These are phyloP conservation scores for Rhinella marina DNA, from an alignment of 2,797 vertebrate genomes.

Conservation along the genomic window DNA sequence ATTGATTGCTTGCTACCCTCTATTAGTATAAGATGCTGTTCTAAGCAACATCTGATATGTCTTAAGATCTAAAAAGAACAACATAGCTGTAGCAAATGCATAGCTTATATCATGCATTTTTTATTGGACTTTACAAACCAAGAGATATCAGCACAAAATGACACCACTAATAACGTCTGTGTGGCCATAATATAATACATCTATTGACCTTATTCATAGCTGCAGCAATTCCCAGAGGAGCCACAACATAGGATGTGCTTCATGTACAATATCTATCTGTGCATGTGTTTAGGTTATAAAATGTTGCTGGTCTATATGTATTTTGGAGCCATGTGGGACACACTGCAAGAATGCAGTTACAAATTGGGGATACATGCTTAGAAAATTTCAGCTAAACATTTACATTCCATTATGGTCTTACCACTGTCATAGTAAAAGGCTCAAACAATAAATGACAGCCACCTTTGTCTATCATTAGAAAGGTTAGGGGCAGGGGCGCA, in stretches of 20 bases:
- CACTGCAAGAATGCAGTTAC: neutral
- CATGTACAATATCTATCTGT: neutral
- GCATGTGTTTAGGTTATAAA: neutral
- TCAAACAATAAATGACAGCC: neutral
- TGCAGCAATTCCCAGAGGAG: conserved; percentile 23
- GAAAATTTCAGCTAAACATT: neutral
- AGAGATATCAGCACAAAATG: conserved; percentile 49
- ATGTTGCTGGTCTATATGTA: neutral
- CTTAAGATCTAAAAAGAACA: neutral
- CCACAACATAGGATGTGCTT: neutral
- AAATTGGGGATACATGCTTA: neutral
- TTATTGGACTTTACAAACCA: conserved; percentile 49
- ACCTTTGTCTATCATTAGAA: neutral
- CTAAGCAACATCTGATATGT: conserved; percentile 50
- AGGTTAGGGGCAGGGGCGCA: too few relatives aligned
- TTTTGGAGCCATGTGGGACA: neutral
- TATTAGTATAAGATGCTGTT: conserved; percentile 10
- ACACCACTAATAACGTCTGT: conserved; percentile 46
- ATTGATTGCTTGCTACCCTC: conserved; percentile 1
- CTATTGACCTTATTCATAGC: conserved; percentile 42
- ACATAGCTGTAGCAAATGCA: conserved; percentile 31
- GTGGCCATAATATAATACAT: conserved; percentile 50
- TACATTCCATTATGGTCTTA: neutral
- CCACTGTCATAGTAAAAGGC: neutral
- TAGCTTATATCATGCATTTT: conserved; percentile 53